Percentiles rank a stretch among this genome's conserved stretches.
These are phyloP conservation scores for Panagrolaimus sp. DNA, from an alignment of 1,140 invertebrate species.

Conservation along the genomic window DNA sequence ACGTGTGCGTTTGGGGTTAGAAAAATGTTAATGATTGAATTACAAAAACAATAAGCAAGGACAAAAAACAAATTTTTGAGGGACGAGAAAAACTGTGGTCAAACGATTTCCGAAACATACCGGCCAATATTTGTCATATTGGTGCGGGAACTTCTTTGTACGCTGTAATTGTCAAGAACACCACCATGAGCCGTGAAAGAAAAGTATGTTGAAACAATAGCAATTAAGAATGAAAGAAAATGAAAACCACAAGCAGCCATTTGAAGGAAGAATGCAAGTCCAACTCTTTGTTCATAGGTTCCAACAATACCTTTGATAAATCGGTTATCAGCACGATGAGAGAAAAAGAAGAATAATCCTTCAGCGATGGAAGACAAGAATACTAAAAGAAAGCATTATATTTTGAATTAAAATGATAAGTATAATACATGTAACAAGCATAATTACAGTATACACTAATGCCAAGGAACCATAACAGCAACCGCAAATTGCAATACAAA, in stretches of 20 bases:
- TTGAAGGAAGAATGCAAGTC: constrained; percentile 54
- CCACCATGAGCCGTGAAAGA: constrained; percentile 47
- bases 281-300: constrained; percentile 58
- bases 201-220: constrained; percentile 53
- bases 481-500: constrained; percentile 50
- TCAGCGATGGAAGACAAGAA: constrained; percentile 54
- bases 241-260: constrained; percentile 56
- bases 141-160: constrained; percentile 50
- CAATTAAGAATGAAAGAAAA: constrained; percentile 56
- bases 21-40: no score
- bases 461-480: constrained; percentile 55
- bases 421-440: constrained; percentile 51
- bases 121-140: constrained; percentile 53
- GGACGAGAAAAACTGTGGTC: not conserved
- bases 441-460: constrained; percentile 49
- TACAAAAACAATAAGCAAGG: no score
- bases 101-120: not conserved
- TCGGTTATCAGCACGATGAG: constrained; percentile 55
- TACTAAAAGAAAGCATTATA: constrained; percentile 31
- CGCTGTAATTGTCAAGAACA: constrained; percentile 43
- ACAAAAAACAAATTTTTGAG: no score
- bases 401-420: not conserved
- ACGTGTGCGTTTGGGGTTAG: not conserved
- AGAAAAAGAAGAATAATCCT: constrained; percentile 57
- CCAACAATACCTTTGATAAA: constrained; percentile 58